Percentiles rank a stretch among this genome's conserved stretches.
Conservation (phyloP, 1,140 invertebrate genomes). For the Hydropsyche tenuis region DNA sequence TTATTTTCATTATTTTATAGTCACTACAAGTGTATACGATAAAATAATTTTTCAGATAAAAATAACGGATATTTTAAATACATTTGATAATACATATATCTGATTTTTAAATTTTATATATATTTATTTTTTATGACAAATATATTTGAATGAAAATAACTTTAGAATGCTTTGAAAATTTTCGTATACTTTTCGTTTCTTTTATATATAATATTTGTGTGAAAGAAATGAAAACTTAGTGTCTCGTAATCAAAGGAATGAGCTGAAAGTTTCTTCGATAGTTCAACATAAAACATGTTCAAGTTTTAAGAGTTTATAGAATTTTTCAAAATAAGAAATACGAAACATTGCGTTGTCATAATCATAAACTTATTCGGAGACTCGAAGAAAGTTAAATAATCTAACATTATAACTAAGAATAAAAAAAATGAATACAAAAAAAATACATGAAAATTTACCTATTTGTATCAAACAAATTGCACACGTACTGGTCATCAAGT, state of each 20-base stretch:
- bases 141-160: neutral
- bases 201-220: neutral
- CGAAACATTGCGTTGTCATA: too few relatives aligned
- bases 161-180: neutral
- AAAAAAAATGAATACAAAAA: neutral
- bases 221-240: neutral
- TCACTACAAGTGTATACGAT: neutral
- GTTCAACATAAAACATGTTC: neutral
- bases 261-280: neutral
- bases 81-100: neutral
- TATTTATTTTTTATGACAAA: neutral
- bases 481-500: too few relatives aligned
- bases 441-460: neutral
- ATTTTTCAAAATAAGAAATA: too few relatives aligned
- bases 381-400: neutral
- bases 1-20: neutral
- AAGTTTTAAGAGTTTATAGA: neutral
- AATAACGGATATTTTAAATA: neutral
- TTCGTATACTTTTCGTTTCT: conserved; percentile 1
- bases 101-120: neutral
- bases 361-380: neutral
- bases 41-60: neutral
- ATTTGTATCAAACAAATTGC: neutral
- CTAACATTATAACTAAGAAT: neutral
- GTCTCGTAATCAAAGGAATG: neutral